Conservation (phyloP, 2,113 vertebrate species). For the Polyodon spathula region DNA sequence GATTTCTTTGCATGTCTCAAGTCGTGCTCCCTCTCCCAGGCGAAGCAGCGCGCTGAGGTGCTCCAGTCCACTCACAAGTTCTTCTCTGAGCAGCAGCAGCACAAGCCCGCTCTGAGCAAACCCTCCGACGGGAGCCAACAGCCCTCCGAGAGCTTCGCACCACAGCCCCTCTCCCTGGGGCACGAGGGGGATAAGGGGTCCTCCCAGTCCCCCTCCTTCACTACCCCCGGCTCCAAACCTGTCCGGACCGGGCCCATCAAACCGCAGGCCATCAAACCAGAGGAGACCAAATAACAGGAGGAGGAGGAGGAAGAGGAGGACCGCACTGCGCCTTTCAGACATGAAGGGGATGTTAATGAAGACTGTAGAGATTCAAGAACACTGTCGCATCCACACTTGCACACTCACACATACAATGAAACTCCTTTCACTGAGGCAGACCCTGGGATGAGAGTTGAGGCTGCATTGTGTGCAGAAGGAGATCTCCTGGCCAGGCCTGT, state of each 20-base stretch:
- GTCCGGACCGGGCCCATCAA: slow-evolving; percentile 97
- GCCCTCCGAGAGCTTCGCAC: slow-evolving; percentile 59
- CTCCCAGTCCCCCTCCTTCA: slow-evolving; percentile 29
- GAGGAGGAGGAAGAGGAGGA: neutral
- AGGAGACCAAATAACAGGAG: slow-evolving; percentile 79
- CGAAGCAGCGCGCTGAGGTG: slow-evolving; percentile 96
- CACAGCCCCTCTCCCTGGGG: slow-evolving; percentile 56
- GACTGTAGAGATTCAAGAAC: too few species aligned
- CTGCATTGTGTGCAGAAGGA: neutral
- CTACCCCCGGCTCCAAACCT: slow-evolving; percentile 67
- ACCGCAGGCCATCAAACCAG: slow-evolving; percentile 95
- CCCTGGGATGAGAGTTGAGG: slow-evolving; percentile 12
- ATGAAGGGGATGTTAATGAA: neutral
- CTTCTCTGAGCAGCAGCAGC: slow-evolving; percentile 87
- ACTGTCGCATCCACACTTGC: too few species aligned
- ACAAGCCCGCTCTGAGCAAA: slow-evolving; percentile 77
- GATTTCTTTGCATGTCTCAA: slow-evolving; percentile 9
- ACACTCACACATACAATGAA: too few species aligned
- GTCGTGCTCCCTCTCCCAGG: slow-evolving; percentile 54
- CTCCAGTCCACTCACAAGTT: slow-evolving; percentile 96
- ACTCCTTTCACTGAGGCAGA: slow-evolving; percentile 1
- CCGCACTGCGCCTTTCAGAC: too few species aligned
- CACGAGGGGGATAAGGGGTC: slow-evolving; percentile 69
- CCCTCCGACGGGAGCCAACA: slow-evolving; percentile 62
- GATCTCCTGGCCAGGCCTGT: too few species aligned